These are phyloP conservation scores for Arctia plantaginis DNA, from an alignment of 2,888 invertebrate species.

Conservation along the genomic window DNA sequence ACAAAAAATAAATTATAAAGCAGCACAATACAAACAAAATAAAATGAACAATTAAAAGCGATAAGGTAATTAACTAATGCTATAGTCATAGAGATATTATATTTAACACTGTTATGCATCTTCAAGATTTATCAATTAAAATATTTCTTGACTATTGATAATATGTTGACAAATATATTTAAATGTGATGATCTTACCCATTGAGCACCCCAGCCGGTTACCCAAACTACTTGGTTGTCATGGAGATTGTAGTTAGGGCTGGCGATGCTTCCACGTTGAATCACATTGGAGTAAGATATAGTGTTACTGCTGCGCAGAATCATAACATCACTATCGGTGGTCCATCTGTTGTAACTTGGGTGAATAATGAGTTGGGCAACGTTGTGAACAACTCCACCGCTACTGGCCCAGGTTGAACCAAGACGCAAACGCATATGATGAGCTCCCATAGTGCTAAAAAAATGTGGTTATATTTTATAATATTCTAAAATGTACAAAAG, in stretches of 20 bases:
- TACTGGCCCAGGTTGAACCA: not conserved
- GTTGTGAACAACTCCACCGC: constrained; percentile 24
- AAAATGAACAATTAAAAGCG: too few relatives aligned
- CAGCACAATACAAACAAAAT: too few relatives aligned
- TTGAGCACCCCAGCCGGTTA: constrained; percentile 7
- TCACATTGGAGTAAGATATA: constrained; percentile 32
- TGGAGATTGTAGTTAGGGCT: constrained; percentile 51
- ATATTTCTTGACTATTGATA: not conserved
- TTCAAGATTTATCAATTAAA: constrained; percentile 9
- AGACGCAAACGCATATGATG: not conserved
- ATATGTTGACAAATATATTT: too few relatives aligned
- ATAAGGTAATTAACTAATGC: too few relatives aligned
- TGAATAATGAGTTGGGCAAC: constrained; percentile 43
- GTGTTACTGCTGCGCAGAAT: not conserved
- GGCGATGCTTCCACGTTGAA: constrained; percentile 50
- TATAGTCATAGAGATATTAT: not conserved
- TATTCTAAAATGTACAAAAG: not conserved
- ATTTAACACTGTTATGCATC: too few relatives aligned
- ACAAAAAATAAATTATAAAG: too few relatives aligned
- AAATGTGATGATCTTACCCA: constrained; percentile 3
- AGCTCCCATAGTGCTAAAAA: not conserved
- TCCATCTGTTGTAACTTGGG: constrained; percentile 44
- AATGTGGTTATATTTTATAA: not conserved
- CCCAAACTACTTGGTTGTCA: constrained; percentile 3
- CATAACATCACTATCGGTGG: constrained; percentile 14